Evolutionary conservation across 1,140 invertebrate species (phyloP).

Genomic region (Brachionus manjavacas): DNA sequence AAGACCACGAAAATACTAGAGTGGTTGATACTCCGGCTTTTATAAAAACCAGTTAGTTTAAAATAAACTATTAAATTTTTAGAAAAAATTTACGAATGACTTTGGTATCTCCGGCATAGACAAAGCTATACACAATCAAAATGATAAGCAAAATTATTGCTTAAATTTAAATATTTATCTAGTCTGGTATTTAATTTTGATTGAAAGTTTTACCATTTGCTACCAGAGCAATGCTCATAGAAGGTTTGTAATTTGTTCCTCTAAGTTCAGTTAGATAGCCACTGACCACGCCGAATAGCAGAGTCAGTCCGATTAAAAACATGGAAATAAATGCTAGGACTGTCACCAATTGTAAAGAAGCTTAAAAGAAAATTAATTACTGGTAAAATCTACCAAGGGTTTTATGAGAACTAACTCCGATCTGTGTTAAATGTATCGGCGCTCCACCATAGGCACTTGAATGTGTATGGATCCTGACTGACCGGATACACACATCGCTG

Average conservation of each 20-base stretch:
- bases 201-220: neutral
- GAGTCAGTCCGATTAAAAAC: neutral
- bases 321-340: slow-evolving; percentile 33
- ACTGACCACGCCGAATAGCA: slow-evolving; percentile 13
- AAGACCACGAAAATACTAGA: slow-evolving; percentile 41
- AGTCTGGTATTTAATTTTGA: neutral
- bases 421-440: slow-evolving; percentile 25
- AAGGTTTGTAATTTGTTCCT: neutral
- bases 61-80: neutral
- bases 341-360: slow-evolving; percentile 14
- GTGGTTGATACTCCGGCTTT: slow-evolving; percentile 26
- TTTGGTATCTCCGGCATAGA: slow-evolving; percentile 38
- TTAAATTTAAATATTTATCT: neutral
- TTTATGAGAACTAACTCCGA: neutral
- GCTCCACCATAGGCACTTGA: slow-evolving; percentile 36
- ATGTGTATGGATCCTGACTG: neutral
- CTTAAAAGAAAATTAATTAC: neutral
- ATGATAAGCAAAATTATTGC: slow-evolving; percentile 18
- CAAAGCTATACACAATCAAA: slow-evolving; percentile 18
- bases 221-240: neutral
- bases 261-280: slow-evolving; percentile 5
- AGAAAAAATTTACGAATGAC: slow-evolving; percentile 25
- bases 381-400: neutral
- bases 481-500: slow-evolving; percentile 27
- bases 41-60: neutral